A percentile compares a stretch with the other conserved stretches of the same genome.
phyloP scores from a whole-genome alignment of 1,140 invertebrate species.

The Palaemon carinicauda region DNA sequence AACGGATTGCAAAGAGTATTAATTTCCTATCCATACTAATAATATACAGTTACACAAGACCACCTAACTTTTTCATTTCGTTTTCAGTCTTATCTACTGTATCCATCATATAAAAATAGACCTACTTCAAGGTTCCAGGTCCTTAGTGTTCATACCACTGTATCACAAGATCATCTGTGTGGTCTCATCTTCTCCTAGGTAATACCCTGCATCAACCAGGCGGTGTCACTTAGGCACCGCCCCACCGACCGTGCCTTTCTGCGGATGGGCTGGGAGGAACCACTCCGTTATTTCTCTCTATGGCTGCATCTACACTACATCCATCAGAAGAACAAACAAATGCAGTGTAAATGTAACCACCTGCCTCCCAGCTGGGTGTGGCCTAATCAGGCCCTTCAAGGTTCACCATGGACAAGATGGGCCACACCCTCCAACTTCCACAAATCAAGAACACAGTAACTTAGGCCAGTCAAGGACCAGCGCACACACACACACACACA shows the following conservation, averaged over 20 bases:
- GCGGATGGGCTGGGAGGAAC: conserved; percentile 29
- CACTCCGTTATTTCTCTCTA: conserved; percentile 44
- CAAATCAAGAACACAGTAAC: conserved; percentile 53
- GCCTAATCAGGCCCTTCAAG: conserved; percentile 2
- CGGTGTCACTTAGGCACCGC: background rate
- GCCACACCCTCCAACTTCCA: conserved; percentile 43
- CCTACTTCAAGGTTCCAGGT: conserved; percentile 55
- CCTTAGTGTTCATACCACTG: conserved; percentile 47
- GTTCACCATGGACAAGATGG: background rate
- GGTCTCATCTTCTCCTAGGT: conserved; percentile 51
- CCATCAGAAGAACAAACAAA: background rate
- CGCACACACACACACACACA: conserved; percentile 34
- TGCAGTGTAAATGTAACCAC: conserved; percentile 8
- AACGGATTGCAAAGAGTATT: conserved; percentile 56
- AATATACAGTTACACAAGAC: conserved; percentile 57
- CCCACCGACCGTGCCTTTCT: conserved; percentile 28
- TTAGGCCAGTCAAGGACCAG: conserved; percentile 47
- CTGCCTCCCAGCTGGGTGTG: conserved; percentile 36
- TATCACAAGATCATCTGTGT: conserved; percentile 54
- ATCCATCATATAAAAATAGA: conserved; percentile 58
- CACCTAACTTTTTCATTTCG: conserved; percentile 39
- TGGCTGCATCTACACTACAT: conserved; percentile 19
- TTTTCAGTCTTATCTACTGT: conserved; percentile 39
- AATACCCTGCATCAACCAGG: conserved; percentile 54
- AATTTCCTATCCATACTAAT: conserved; percentile 55